phyloP scores from a whole-genome alignment of 2,888 invertebrate genomes.

The Andrena marginata region DNA sequence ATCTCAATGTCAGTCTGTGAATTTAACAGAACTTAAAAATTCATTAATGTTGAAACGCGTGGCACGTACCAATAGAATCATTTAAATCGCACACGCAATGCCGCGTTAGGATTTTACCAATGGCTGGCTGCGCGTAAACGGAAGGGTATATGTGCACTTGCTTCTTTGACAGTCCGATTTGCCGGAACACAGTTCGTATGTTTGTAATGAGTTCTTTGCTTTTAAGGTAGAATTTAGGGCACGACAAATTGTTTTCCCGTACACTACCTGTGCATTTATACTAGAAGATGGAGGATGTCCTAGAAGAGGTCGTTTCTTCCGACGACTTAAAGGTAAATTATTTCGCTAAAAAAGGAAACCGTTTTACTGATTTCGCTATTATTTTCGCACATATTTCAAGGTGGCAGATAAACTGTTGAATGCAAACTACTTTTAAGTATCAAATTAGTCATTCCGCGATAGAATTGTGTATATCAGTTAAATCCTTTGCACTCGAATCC shows the following conservation, averaged over 20 bases:
- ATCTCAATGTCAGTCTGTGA: not conserved
- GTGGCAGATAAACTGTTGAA: not conserved
- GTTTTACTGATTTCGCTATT: not conserved
- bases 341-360: not conserved
- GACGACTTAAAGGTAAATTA: conserved; percentile 92
- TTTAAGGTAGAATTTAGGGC: conserved; percentile 47
- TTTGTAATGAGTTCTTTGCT: conserved; percentile 50
- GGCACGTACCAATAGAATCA: not conserved
- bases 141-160: conserved; percentile 15
- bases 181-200: conserved; percentile 26
- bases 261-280: not conserved
- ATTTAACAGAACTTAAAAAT: not conserved
- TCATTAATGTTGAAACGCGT: not conserved
- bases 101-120: conserved; percentile 32
- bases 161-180: conserved; percentile 49
- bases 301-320: conserved; percentile 92
- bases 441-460: not conserved
- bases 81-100: conserved; percentile 31
- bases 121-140: conserved; percentile 10
- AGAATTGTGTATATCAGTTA: not conserved
- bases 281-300: conserved; percentile 90
- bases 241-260: conserved; percentile 35
- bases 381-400: not conserved
- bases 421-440: not conserved
- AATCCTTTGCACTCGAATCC: not conserved